Percentiles rank a stretch among this genome's conserved stretches.
Evolutionary conservation across 2,113 vertebrate species (phyloP).

Genomic region (Excalfactoria chinensis): DNA sequence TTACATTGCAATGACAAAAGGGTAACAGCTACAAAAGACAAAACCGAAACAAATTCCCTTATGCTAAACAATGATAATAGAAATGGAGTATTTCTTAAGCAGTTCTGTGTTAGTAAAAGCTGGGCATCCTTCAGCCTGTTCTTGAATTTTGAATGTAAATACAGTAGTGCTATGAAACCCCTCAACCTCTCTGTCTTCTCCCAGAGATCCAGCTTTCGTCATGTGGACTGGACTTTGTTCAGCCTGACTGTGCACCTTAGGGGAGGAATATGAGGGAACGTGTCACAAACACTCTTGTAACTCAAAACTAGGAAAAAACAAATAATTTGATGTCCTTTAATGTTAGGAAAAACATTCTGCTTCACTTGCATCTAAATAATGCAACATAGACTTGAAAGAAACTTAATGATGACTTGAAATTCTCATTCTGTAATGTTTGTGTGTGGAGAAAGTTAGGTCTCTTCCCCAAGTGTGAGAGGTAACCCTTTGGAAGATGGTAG

Average conservation of each 20-base stretch:
- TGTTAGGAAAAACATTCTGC: not conserved
- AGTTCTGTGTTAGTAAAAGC: not conserved
- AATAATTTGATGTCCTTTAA: not conserved
- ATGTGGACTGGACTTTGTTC: not conserved
- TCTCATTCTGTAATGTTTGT: not conserved
- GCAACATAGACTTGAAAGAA: not conserved
- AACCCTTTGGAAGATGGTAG: not conserved
- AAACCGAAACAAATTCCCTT: not conserved
- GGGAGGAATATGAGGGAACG: conserved; percentile 28
- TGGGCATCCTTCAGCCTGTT: not conserved
- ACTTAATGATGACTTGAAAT: not conserved
- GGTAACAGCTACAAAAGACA: not conserved
- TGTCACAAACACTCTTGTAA: not conserved
- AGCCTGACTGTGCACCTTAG: conserved; percentile 27
- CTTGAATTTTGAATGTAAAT: conserved; percentile 42
- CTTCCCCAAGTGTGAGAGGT: not conserved
- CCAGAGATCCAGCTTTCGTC: not conserved
- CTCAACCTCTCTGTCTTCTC: not conserved
- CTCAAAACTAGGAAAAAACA: not conserved
- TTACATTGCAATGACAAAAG: not conserved
- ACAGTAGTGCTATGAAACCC: not conserved
- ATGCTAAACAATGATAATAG: not conserved
- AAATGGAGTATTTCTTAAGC: not conserved
- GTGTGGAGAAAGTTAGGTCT: not conserved
- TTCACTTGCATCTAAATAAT: not conserved